Conservation (phyloP, 2,888 invertebrate species). For the Pristionchus entomophagus region DNA sequence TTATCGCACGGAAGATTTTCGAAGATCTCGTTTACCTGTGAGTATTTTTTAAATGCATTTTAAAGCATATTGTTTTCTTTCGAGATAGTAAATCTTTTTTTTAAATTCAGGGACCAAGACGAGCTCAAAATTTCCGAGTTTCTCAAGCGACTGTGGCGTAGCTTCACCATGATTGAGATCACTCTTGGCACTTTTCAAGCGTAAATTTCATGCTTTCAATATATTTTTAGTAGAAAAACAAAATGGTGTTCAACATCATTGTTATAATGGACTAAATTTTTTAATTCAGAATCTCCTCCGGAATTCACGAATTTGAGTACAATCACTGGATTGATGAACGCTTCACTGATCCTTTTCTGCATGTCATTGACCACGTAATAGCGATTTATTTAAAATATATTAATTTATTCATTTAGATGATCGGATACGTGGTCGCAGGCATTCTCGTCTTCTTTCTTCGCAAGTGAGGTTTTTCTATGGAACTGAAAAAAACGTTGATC, state of each 20-base stretch:
- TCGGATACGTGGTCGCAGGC: background rate
- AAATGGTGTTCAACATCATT: no score
- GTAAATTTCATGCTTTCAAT: background rate
- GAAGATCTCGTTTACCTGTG: conserved; percentile 5
- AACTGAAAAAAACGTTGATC: no score
- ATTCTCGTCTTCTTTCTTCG: background rate
- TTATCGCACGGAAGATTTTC: background rate
- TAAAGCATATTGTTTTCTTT: background rate
- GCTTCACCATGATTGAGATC: background rate
- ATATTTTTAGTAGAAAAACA: background rate
- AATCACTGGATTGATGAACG: background rate
- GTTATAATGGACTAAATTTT: no score
- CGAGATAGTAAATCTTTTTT: background rate
- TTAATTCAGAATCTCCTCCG: background rate
- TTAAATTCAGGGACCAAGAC: background rate
- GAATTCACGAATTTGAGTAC: background rate
- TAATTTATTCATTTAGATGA: background rate
- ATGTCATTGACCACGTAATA: no score
- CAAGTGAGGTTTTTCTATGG: background rate
- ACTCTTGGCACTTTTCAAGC: background rate
- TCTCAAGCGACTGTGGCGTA: conserved; percentile 3
- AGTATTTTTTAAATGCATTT: background rate
- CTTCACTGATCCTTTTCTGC: background rate
- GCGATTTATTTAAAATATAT: no score
- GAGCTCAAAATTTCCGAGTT: conserved; percentile 2